Conservation (phyloP, 2,113 vertebrate species). For the Nyctereutes procyonoides region DNA sequence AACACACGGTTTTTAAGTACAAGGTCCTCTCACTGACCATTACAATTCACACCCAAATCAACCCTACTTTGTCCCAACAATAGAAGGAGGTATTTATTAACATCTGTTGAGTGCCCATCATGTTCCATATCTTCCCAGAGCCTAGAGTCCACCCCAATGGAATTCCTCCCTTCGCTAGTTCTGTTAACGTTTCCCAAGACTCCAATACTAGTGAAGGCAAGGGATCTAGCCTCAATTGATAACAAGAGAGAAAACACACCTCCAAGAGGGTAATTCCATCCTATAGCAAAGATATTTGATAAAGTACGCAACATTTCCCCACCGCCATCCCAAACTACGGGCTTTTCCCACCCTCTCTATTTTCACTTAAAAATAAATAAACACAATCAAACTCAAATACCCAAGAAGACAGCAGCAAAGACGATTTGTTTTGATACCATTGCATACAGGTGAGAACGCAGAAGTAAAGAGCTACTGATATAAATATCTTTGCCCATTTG, state of each 20-base stretch:
- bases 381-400: conserved; percentile 4
- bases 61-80: conserved; percentile 58
- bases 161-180: background rate
- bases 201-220: background rate
- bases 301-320: background rate
- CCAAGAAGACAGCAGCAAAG: background rate
- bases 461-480: background rate
- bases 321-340: background rate
- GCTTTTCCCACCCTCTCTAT: background rate
- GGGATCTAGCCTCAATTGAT: background rate
- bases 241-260: background rate
- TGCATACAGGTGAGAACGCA: background rate
- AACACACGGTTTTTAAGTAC: conserved; percentile 2
- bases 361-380: conserved; percentile 9
- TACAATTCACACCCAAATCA: conserved; percentile 31
- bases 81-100: conserved; percentile 69
- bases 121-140: conserved; percentile 12
- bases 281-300: background rate
- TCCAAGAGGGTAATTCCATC: background rate
- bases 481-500: background rate
- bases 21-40: conserved; percentile 30
- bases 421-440: background rate
- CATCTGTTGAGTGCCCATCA: conserved; percentile 1
- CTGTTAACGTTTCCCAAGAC: background rate
- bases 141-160: background rate